Percentiles rank a stretch among this genome's conserved stretches.
Evolutionary conservation across 2,888 invertebrate species (phyloP).

Genomic region (Cyclophora punctaria): DNA sequence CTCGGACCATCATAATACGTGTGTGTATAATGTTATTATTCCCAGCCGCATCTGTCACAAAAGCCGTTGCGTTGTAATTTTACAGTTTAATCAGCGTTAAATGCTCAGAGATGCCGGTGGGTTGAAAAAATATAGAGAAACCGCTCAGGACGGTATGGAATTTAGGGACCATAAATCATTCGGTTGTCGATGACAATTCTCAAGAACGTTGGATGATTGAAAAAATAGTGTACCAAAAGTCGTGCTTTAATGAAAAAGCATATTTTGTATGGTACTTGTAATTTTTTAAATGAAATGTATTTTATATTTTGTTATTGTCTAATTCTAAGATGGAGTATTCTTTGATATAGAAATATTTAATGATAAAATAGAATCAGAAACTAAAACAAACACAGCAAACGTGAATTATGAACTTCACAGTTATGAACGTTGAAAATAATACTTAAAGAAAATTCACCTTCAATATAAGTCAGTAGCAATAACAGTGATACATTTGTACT

Average conservation of each 20-base stretch:
- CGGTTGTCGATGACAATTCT: slow-evolving; percentile 46
- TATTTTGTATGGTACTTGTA: too few relatives aligned
- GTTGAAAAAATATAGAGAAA: slow-evolving; percentile 45
- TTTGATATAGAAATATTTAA: too few relatives aligned
- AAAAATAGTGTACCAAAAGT: slow-evolving; percentile 4
- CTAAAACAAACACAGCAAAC: too few relatives aligned
- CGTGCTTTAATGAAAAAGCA: too few relatives aligned
- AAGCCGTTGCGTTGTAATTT: slow-evolving; percentile 68
- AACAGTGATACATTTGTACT: slow-evolving; percentile 36
- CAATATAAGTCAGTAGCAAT: slow-evolving; percentile 28
- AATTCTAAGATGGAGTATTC: too few relatives aligned
- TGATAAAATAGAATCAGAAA: too few relatives aligned
- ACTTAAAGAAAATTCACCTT: slow-evolving; percentile 10
- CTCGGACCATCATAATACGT: slow-evolving; percentile 35
- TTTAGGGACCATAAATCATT: slow-evolving; percentile 61
- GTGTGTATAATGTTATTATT: slow-evolving; percentile 71
- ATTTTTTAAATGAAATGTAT: too few relatives aligned
- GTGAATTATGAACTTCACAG: too few relatives aligned
- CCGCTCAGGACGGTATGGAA: slow-evolving; percentile 46
- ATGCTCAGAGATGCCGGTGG: slow-evolving; percentile 60
- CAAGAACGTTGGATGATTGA: slow-evolving; percentile 12
- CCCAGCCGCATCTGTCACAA: slow-evolving; percentile 71
- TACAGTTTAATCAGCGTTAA: slow-evolving; percentile 76
- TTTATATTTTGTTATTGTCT: too few relatives aligned
- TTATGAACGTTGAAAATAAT: not conserved